These are phyloP conservation scores for Lophius americanus DNA, from an alignment of 2,797 vertebrate genomes.

Conservation along the genomic window DNA sequence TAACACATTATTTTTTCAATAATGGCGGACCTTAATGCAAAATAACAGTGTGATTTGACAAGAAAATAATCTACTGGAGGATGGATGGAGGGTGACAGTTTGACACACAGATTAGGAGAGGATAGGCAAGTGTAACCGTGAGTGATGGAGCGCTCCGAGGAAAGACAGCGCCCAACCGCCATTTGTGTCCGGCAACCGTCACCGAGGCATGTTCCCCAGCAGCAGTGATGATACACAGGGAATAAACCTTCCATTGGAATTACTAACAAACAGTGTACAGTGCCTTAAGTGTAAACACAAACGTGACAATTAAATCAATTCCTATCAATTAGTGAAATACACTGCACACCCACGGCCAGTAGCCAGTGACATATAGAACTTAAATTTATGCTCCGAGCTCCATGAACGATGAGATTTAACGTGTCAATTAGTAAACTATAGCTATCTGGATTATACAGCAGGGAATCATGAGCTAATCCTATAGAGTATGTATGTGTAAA, in stretches of 20 bases:
- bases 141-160: slow-evolving; percentile 31
- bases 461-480: slow-evolving; percentile 13
- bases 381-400: slow-evolving; percentile 9
- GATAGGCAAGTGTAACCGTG: slow-evolving; percentile 7
- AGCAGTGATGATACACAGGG: slow-evolving; percentile 20
- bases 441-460: slow-evolving; percentile 5
- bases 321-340: slow-evolving; percentile 68
- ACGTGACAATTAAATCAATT: slow-evolving; percentile 69
- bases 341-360: slow-evolving; percentile 31
- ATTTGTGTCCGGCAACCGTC: slow-evolving; percentile 21
- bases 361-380: slow-evolving; percentile 22
- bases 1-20: background rate
- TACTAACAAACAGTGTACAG: slow-evolving; percentile 23
- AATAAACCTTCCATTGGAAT: slow-evolving; percentile 41
- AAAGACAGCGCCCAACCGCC: slow-evolving; percentile 13
- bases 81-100: background rate
- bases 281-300: slow-evolving; percentile 53
- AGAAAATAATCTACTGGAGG: background rate
- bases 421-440: slow-evolving; percentile 13
- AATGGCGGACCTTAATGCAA: too few species aligned
- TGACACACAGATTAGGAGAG: slow-evolving; percentile 1
- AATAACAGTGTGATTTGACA: background rate
- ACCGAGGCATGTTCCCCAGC: slow-evolving; percentile 27
- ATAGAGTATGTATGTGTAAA: slow-evolving; percentile 7
- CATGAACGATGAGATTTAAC: slow-evolving; percentile 13